phyloP scores from a whole-genome alignment of 2,113 vertebrate species.

The Phaethornis superciliosus region DNA sequence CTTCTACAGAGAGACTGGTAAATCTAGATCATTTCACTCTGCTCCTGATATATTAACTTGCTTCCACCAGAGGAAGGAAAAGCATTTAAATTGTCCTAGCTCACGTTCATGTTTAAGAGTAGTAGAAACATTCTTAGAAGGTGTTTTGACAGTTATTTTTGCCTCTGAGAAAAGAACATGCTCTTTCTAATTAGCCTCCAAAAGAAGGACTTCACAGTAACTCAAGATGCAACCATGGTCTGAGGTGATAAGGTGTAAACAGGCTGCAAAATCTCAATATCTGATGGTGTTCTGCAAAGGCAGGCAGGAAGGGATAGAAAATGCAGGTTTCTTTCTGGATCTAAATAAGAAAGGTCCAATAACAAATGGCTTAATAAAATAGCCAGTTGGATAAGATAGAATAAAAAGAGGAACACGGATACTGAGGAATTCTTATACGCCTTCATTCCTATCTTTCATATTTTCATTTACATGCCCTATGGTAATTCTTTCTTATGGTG shows the following conservation, averaged over 20 bases:
- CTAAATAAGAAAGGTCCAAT: background rate
- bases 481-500: background rate
- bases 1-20: background rate
- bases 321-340: background rate
- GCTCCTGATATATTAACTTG: background rate
- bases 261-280: background rate
- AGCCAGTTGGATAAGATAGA: background rate
- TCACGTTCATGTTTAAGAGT: background rate
- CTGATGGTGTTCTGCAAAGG: background rate
- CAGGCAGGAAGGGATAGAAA: background rate
- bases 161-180: background rate
- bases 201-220: slow-evolving; percentile 39
- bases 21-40: background rate
- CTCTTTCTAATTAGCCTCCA: background rate
- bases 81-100: background rate
- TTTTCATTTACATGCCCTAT: background rate
- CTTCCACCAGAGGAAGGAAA: background rate
- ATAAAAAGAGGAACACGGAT: background rate
- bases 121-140: background rate
- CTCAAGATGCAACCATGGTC: background rate
- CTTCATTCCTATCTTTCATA: background rate
- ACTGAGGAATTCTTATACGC: background rate
- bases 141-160: background rate
- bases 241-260: slow-evolving; percentile 22
- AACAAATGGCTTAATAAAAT: background rate